These are phyloP conservation scores for Pogonomyrmex barbatus DNA, from an alignment of 1,140 invertebrate genomes.

Conservation along the genomic window DNA sequence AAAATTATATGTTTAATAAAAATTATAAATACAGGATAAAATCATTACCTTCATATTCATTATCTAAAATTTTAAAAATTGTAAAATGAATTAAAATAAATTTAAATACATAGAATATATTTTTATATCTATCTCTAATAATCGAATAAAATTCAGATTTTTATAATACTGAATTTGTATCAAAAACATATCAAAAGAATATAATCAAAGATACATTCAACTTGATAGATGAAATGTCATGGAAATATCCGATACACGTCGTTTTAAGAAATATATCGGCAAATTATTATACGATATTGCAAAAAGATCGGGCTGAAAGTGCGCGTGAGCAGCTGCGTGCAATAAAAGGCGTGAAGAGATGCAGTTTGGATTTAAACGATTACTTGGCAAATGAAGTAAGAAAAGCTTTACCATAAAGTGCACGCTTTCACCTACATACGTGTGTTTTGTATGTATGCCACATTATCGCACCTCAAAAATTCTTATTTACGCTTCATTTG, in stretches of 20 bases:
- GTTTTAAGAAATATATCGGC: slow-evolving; percentile 40
- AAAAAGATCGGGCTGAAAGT: not conserved
- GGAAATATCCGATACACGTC: slow-evolving; percentile 26
- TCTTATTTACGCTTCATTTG: slow-evolving; percentile 54
- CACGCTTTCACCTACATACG: not conserved
- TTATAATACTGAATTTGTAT: not conserved
- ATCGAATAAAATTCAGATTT: not conserved
- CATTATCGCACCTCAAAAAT: not conserved
- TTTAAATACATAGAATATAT: not conserved
- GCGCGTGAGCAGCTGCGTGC: slow-evolving; percentile 23
- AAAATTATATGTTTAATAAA: not conserved
- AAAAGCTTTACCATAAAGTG: not conserved
- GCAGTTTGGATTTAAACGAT: slow-evolving; percentile 56
- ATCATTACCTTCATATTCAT: not conserved
- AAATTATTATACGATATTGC: slow-evolving; percentile 32
- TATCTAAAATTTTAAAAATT: not conserved
- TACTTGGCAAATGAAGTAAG: slow-evolving; percentile 45
- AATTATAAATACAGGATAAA: not conserved
- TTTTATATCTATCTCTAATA: slow-evolving; percentile 15
- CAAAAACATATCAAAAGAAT: not conserved
- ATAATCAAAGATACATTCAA: not conserved
- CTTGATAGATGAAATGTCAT: slow-evolving; percentile 31
- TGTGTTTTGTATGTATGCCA: not conserved
- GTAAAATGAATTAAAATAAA: not conserved
- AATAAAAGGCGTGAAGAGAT: slow-evolving; percentile 38